phyloP scores from a whole-genome alignment of 2,113 vertebrate genomes.

The Puntigrus tetrazona region DNA sequence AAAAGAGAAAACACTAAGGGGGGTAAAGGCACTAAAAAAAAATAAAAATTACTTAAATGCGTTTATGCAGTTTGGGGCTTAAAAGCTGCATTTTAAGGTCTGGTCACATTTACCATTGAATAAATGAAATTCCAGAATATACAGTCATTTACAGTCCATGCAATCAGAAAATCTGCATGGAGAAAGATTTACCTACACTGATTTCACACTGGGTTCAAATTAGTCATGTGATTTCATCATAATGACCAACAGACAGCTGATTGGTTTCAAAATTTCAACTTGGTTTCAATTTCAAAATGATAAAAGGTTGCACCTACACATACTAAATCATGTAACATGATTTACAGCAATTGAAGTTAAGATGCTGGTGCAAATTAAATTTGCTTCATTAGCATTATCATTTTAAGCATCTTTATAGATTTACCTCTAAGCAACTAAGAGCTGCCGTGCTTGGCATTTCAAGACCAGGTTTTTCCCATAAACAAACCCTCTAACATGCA shows the following conservation, averaged over 20 bases:
- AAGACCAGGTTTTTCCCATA: slow-evolving; percentile 39
- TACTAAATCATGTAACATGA: too few species aligned
- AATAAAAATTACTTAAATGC: neutral
- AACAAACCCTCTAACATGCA: slow-evolving; percentile 45
- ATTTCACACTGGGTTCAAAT: neutral
- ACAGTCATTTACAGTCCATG: neutral
- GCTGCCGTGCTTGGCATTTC: neutral
- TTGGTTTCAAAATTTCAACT: too few species aligned
- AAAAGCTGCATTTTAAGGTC: neutral
- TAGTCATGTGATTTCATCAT: neutral
- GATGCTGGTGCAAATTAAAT: neutral
- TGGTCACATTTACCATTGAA: neutral
- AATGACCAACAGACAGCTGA: neutral
- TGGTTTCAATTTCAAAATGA: too few species aligned
- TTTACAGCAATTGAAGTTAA: too few species aligned
- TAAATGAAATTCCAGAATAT: neutral
- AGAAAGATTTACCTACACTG: neutral
- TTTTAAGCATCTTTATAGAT: neutral
- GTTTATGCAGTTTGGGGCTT: neutral
- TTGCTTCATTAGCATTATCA: neutral
- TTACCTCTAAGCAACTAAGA: neutral
- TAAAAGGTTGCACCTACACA: too few species aligned
- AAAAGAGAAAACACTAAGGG: neutral
- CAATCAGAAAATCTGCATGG: neutral
- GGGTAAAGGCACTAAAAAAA: neutral